Percentiles rank a stretch among this genome's conserved stretches.
phyloP scores from a whole-genome alignment of 2,113 vertebrate species.

The Oryzias javanicus region DNA sequence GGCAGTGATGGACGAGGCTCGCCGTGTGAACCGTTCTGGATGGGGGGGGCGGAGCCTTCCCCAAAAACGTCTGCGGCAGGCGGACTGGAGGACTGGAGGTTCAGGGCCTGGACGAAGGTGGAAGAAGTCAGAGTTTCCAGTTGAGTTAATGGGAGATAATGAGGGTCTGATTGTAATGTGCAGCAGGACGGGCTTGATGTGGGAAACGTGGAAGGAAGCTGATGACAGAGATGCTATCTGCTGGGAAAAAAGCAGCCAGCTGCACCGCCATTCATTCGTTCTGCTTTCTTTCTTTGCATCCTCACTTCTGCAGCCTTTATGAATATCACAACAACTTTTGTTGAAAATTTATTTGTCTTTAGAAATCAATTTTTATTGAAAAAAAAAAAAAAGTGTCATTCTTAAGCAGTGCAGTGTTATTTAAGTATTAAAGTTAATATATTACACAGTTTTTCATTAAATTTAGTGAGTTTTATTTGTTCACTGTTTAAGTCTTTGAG shows the following conservation, averaged over 20 bases:
- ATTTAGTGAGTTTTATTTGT: too few relatives aligned
- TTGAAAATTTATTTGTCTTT: too few relatives aligned
- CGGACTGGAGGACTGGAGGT: slow-evolving; percentile 3
- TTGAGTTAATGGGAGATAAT: slow-evolving; percentile 49
- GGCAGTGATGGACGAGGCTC: slow-evolving; percentile 33
- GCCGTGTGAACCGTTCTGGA: slow-evolving; percentile 2
- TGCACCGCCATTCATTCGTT: not conserved
- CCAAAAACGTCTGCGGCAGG: slow-evolving; percentile 16
- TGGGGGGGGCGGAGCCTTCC: not conserved
- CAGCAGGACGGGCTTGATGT: slow-evolving; percentile 29
- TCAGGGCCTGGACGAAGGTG: slow-evolving; percentile 20
- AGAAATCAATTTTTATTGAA: too few relatives aligned
- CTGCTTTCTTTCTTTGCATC: not conserved
- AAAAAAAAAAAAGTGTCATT: too few relatives aligned
- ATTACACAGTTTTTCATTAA: too few relatives aligned
- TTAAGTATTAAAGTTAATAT: too few relatives aligned
- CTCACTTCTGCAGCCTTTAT: not conserved
- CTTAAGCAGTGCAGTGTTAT: too few relatives aligned
- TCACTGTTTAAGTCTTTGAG: too few relatives aligned
- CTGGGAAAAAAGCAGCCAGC: slow-evolving; percentile 41
- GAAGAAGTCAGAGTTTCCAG: slow-evolving; percentile 34
- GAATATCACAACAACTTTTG: too few relatives aligned
- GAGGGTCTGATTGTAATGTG: slow-evolving; percentile 51
- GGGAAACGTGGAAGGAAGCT: slow-evolving; percentile 43
- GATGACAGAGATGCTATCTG: slow-evolving; percentile 60